Percentiles rank a stretch among this genome's conserved stretches.
Conservation (phyloP, 2,888 invertebrate genomes). For the Habrosyne pyritoides region DNA sequence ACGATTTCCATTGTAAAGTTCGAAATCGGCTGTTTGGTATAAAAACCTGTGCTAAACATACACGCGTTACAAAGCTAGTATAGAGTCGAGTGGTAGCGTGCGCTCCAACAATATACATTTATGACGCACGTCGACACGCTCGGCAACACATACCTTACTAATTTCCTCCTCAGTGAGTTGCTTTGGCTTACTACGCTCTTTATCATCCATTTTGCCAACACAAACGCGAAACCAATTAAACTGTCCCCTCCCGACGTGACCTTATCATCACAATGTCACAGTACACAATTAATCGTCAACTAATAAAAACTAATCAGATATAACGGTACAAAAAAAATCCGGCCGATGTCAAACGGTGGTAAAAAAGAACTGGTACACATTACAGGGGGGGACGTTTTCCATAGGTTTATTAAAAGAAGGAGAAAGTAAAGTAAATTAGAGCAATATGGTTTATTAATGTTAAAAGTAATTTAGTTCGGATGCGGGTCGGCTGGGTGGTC, state of each 20-base stretch:
- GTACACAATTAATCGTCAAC: slow-evolving; percentile 39
- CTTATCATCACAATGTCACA: slow-evolving; percentile 30
- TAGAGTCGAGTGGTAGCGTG: not conserved
- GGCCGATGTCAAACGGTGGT: slow-evolving; percentile 70
- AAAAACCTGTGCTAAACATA: not conserved
- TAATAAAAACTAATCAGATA: slow-evolving; percentile 33
- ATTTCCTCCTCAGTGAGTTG: slow-evolving; percentile 76
- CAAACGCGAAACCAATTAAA: slow-evolving; percentile 16
- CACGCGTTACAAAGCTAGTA: not conserved
- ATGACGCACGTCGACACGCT: slow-evolving; percentile 11
- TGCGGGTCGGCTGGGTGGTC: slow-evolving; percentile 53
- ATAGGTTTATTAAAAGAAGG: slow-evolving; percentile 79
- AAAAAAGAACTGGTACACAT: slow-evolving; percentile 81
- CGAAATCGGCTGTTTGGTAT: not conserved
- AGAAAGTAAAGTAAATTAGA: slow-evolving; percentile 80
- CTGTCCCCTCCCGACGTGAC: slow-evolving; percentile 14
- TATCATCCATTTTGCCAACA: slow-evolving; percentile 52
- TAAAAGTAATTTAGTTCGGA: slow-evolving; percentile 76
- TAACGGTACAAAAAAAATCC: slow-evolving; percentile 57
- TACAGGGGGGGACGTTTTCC: slow-evolving; percentile 67
- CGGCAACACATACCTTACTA: slow-evolving; percentile 59
- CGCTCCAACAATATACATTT: not conserved
- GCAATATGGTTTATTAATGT: slow-evolving; percentile 81
- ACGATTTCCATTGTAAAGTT: not conserved
- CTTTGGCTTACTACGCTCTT: slow-evolving; percentile 54